These are phyloP conservation scores for Drosophila pandora DNA, from an alignment of 1,140 invertebrate genomes.

Conservation along the genomic window DNA sequence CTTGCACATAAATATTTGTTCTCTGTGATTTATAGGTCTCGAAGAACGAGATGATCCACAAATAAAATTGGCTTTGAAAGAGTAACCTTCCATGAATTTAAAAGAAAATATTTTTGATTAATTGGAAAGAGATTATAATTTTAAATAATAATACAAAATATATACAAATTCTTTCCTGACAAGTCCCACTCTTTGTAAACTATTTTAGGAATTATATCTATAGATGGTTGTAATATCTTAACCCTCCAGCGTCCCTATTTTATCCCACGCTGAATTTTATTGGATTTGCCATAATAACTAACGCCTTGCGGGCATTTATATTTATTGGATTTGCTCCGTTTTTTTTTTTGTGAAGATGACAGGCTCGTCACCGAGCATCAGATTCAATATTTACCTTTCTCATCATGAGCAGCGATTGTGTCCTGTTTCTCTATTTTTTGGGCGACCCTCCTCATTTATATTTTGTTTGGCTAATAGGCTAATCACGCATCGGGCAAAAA, in stretches of 20 bases:
- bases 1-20: slow-evolving; percentile 71
- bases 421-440: slow-evolving; percentile 15
- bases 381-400: slow-evolving; percentile 77
- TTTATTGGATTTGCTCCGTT: slow-evolving; percentile 53
- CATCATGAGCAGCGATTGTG: slow-evolving; percentile 59
- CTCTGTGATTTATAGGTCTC: slow-evolving; percentile 63
- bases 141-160: not conserved
- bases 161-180: too few relatives aligned
- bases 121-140: not conserved
- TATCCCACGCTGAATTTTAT: slow-evolving; percentile 62
- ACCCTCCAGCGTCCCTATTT: too few relatives aligned
- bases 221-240: too few relatives aligned
- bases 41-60: slow-evolving; percentile 4
- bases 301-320: slow-evolving; percentile 60
- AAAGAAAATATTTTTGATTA: not conserved
- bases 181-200: not conserved
- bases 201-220: not conserved
- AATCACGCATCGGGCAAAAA: slow-evolving; percentile 78
- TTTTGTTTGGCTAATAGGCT: slow-evolving; percentile 78
- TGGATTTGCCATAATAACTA: slow-evolving; percentile 55
- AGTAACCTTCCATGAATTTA: not conserved
- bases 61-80: slow-evolving; percentile 10
- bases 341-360: slow-evolving; percentile 29
- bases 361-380: slow-evolving; percentile 52
- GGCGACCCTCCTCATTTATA: slow-evolving; percentile 14